phyloP scores from a whole-genome alignment of 2,888 invertebrate species.

The Acrobasis suavella region DNA sequence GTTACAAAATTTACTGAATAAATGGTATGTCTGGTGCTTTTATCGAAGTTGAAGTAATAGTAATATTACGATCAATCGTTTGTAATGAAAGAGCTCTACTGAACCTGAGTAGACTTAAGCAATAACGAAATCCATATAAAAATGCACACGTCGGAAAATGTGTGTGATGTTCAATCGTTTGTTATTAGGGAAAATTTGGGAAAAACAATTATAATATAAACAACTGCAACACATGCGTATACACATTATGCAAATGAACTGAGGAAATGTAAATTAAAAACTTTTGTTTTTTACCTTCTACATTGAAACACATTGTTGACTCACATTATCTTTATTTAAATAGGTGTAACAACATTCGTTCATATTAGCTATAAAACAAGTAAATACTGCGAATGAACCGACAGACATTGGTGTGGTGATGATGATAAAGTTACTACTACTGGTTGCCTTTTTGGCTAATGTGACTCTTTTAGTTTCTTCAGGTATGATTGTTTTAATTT shows the following conservation, averaged over 20 bases:
- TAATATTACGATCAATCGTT: no score
- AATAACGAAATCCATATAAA: no score
- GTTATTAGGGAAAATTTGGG: neutral
- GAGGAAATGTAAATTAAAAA: constrained; percentile 5
- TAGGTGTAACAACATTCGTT: constrained; percentile 45
- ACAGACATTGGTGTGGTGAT: constrained; percentile 34
- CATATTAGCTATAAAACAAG: constrained; percentile 47
- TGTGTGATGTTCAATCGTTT: no score
- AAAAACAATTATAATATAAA: neutral
- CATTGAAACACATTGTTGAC: constrained; percentile 14
- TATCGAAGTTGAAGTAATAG: no score
- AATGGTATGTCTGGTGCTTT: no score
- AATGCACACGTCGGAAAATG: no score
- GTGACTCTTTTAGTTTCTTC: constrained; percentile 33
- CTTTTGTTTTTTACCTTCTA: constrained; percentile 10
- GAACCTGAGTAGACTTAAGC: no score
- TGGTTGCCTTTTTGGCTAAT: constrained; percentile 40
- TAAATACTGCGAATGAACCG: constrained; percentile 36
- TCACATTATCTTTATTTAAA: constrained; percentile 38
- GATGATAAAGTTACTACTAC: constrained; percentile 49
- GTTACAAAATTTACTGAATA: no score
- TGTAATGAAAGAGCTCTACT: no score
- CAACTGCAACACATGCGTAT: neutral
- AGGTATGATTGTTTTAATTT: constrained; percentile 34
- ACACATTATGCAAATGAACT: constrained; percentile 6